phyloP scores from a whole-genome alignment of 92 coral and sea anemone genomes.

The Hydrozoanthus gracilis region DNA sequence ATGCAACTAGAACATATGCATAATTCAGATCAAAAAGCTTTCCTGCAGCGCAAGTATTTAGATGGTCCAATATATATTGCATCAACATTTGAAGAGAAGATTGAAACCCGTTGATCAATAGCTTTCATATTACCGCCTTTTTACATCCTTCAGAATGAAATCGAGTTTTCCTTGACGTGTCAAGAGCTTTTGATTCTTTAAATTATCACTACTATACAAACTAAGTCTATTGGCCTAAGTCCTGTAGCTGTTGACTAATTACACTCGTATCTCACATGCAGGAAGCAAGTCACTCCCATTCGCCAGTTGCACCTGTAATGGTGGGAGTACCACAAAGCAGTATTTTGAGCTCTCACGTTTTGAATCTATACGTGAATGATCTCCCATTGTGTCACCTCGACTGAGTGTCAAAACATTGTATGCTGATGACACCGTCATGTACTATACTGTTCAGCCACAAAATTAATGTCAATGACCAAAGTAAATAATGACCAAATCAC shows the following conservation, averaged over 20 bases:
- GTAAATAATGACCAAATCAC: background rate
- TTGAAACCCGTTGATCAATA: too few relatives aligned
- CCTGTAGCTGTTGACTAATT: too few relatives aligned
- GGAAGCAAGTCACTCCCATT: background rate
- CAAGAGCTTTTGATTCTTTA: background rate
- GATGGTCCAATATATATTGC: too few relatives aligned
- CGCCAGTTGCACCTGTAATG: background rate
- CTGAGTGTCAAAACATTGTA: background rate
- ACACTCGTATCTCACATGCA: background rate
- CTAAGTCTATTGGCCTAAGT: background rate
- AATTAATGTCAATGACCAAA: background rate
- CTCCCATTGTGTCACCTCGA: conserved; percentile 32
- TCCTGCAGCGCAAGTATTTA: too few relatives aligned
- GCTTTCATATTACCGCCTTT: too few relatives aligned
- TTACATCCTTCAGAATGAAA: too few relatives aligned
- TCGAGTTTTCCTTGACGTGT: background rate
- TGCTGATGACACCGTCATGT: conserved; percentile 23
- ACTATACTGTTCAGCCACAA: conserved; percentile 5
- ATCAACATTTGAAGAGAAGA: too few relatives aligned
- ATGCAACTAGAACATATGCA: too few relatives aligned
- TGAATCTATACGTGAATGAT: conserved; percentile 31
- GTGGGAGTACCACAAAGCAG: conserved; percentile 9
- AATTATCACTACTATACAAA: background rate
- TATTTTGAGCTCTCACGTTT: conserved; percentile 6
- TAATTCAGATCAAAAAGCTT: too few relatives aligned